Evolutionary conservation across 2,888 invertebrate species (phyloP).

Genomic region (Graphium colonna): DNA sequence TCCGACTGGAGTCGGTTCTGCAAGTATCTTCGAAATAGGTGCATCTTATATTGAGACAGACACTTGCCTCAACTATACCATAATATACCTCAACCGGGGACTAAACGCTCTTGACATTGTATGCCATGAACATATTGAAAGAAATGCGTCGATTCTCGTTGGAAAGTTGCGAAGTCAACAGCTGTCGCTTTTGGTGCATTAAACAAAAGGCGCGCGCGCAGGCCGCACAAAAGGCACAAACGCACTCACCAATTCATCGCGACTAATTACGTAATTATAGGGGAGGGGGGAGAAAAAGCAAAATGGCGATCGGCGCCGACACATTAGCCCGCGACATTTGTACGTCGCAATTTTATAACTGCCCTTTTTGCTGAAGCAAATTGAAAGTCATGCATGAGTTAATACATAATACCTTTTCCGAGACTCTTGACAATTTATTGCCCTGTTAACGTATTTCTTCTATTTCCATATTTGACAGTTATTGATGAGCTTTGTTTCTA

Average conservation of each 20-base stretch:
- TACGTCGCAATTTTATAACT: slow-evolving; percentile 39
- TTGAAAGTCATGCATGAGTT: slow-evolving; percentile 61
- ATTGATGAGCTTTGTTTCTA: neutral
- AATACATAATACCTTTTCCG: slow-evolving; percentile 23
- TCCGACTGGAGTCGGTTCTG: no score
- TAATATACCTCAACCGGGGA: no score
- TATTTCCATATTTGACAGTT: neutral
- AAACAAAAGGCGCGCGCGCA: slow-evolving; percentile 58
- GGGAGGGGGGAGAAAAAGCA: slow-evolving; percentile 54
- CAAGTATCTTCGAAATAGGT: no score
- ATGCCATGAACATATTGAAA: neutral
- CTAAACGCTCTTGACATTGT: neutral
- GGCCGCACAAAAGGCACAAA: slow-evolving; percentile 68
- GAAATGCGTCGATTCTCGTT: neutral
- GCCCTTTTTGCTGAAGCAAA: slow-evolving; percentile 52
- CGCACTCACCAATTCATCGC: slow-evolving; percentile 71
- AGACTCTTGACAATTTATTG: slow-evolving; percentile 12
- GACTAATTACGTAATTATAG: slow-evolving; percentile 78
- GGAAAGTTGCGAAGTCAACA: slow-evolving; percentile 59
- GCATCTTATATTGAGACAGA: no score
- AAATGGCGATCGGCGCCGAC: slow-evolving; percentile 68
- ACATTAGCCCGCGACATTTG: slow-evolving; percentile 70
- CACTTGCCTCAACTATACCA: no score
- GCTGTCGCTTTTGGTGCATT: slow-evolving; percentile 52
- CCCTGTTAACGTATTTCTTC: slow-evolving; percentile 2